Base-by-base conservation (phyloP, 2,888 invertebrate genomes). In the Temnothorax ravouxi region DNA sequence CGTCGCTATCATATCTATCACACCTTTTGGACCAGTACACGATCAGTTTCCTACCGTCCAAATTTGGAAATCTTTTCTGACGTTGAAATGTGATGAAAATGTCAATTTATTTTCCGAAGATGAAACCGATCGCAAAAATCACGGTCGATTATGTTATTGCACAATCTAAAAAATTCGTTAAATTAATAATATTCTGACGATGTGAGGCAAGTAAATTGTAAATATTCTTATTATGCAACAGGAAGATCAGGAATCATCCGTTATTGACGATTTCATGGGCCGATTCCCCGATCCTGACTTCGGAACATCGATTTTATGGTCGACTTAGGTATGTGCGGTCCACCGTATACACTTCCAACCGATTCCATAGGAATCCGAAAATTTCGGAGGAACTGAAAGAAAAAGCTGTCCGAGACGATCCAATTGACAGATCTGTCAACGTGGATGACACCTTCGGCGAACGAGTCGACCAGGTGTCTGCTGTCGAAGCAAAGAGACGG, bases 1-100 rank as follows among this genome's bases (percentile, higher is more conserved):
- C 85, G 89, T 88, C 89, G 93, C 93, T 95, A 95, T 95, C 95
- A 95, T 95, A 94, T 95, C 95, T 95, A 94, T 95, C 95, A 95
- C 87, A 87, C 82, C 88, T 88, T 77, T 84, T 89, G 86, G 83
- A 87, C 83, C 88, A 76, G 81, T 69, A 47, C 83, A 34, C 84
- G 80, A 54, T 76, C 83, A 79, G 84, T 83, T 80, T 29, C 52
- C 83, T 59, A 74, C 71, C 69, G 76, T 75, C 75, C 66, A 62
- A 9, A 61, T 25, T 34, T 50, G 41, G 18, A 79, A 87, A 85
- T 87, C 84, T 79, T 85, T 71, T 75, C 21, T 18, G 56, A 64
- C 54, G 18, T 13, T 15, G 47, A 8, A 59, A n/a, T 11, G 18
- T 11, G 4, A 67, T 18, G 38, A n/a, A 29, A 67, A 54, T 59